phyloP scores from a whole-genome alignment of 2,113 vertebrate genomes.

The Uria lomvia region DNA sequence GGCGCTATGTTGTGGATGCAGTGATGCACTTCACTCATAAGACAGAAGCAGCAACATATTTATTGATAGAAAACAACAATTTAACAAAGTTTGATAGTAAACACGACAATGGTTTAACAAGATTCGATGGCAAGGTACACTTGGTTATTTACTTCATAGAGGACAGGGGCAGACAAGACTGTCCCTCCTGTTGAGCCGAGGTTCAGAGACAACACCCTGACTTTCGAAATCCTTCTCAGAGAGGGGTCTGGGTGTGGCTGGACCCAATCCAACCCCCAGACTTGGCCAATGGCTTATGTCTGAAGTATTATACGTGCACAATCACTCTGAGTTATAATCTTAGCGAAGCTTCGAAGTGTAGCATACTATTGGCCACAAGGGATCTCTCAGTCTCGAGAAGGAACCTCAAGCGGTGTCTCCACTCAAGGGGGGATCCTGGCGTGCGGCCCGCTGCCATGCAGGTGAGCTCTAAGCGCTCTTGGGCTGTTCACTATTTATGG shows the following conservation, averaged over 20 bases:
- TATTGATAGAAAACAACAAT: background rate
- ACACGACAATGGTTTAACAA: background rate
- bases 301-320: background rate
- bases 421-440: background rate
- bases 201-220: background rate
- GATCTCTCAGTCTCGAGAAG: background rate
- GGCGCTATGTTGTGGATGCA: background rate
- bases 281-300: background rate
- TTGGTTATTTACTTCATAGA: background rate
- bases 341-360: background rate
- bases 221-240: background rate
- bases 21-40: background rate
- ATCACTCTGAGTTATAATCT: background rate
- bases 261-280: background rate
- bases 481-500: background rate
- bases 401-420: background rate
- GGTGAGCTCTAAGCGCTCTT: background rate
- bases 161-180: background rate
- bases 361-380: background rate
- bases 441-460: background rate
- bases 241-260: background rate
- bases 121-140: background rate
- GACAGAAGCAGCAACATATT: background rate
- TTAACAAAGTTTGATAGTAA: background rate
- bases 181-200: background rate